Evolutionary conservation across 2,797 vertebrate species (phyloP).

Genomic region (Aselliscus stoliczkanus): DNA sequence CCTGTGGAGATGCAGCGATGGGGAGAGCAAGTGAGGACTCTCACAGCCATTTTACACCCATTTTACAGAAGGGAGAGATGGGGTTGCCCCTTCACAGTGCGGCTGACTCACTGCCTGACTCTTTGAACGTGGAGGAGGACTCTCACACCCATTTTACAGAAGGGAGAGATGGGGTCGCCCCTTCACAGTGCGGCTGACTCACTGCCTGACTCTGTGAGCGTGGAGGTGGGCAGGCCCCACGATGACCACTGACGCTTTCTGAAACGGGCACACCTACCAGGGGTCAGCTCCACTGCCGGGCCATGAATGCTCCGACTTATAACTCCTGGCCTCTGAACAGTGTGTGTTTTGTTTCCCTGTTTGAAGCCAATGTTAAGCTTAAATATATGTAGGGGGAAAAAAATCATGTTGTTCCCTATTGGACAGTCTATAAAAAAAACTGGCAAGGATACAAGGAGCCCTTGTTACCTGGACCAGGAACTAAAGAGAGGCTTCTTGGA

Average conservation of each 20-base stretch:
- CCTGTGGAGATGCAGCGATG: not conserved
- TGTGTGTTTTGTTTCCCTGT: not conserved
- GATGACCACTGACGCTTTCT: not conserved
- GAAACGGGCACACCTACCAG: accelerated
- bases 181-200: not conserved
- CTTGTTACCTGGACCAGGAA: slow-evolving; percentile 22
- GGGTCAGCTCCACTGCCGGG: accelerated
- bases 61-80: not conserved
- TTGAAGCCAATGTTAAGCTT: not conserved
- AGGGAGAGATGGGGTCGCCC: not conserved
- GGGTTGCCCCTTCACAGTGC: not conserved
- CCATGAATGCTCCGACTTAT: not conserved
- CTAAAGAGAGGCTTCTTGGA: not conserved
- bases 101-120: accelerated
- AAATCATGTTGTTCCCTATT: not conserved
- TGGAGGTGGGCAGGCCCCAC: accelerated
- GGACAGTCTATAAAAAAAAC: not conserved
- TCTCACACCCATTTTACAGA: not conserved
- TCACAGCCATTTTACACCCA: no score
- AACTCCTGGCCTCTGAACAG: not conserved
- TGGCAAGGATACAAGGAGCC: not conserved
- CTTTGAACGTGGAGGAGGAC: accelerated
- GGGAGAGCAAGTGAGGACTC: not conserved
- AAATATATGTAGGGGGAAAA: not conserved
- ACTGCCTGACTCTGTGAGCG: accelerated